A percentile compares a stretch with the other conserved stretches of the same genome.
phyloP scores from a whole-genome alignment of 64 coral and sea anemone species.

The Pocillopora verrucosa region DNA sequence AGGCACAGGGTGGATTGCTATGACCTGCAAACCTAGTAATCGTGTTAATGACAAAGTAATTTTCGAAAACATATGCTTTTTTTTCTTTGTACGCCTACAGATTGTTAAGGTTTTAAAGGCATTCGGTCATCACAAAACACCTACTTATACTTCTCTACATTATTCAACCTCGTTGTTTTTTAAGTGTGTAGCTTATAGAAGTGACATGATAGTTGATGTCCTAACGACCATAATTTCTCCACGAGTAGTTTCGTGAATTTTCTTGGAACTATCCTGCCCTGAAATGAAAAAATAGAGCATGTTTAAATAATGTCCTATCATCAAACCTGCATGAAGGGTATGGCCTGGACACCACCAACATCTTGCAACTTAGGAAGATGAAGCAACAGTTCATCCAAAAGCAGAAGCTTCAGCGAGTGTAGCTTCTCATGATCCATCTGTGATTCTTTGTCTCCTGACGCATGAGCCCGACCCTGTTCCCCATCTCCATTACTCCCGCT shows the following conservation, averaged over 20 bases:
- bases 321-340: constrained; percentile 97
- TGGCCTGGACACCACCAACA: constrained; percentile 83
- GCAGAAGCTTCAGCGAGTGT: constrained; percentile 74
- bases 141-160: no score
- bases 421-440: constrained; percentile 61
- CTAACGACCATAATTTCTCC: no score
- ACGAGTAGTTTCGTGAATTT: neutral
- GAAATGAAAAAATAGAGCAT: neutral
- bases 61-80: no score
- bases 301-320: neutral
- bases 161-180: no score
- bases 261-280: neutral
- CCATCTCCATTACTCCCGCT: constrained; percentile 46
- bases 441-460: constrained; percentile 31
- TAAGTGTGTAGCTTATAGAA: no score
- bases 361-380: constrained; percentile 79
- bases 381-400: constrained; percentile 75
- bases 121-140: no score
- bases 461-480: constrained; percentile 19
- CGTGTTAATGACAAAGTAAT: no score
- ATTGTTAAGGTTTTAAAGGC: no score
- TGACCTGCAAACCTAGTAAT: no score
- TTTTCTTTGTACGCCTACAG: no score
- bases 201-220: no score
- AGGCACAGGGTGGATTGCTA: no score